Evolutionary conservation across 1,140 invertebrate species (phyloP).

Genomic region (Drosophila kikkawai): DNA sequence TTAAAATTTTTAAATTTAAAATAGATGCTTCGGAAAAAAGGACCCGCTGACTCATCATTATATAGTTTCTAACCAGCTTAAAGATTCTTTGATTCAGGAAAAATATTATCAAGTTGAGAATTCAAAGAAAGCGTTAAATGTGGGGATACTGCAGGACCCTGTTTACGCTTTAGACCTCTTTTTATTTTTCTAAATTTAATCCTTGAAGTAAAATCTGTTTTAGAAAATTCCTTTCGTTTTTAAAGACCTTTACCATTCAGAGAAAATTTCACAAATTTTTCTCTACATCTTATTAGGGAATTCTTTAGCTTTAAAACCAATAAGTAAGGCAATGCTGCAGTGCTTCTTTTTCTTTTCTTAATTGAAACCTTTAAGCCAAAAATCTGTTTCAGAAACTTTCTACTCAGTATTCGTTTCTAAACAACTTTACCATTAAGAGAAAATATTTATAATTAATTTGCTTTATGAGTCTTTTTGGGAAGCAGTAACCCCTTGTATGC

Average conservation of each 20-base stretch:
- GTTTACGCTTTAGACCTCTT: fast-evolving
- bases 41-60: background rate
- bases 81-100: background rate
- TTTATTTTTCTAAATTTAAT: too few species aligned
- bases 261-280: background rate
- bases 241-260: background rate
- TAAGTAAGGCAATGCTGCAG: background rate
- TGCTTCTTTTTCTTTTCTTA: background rate
- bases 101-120: background rate
- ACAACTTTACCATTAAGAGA: background rate
- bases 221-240: fast-evolving
- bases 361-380: background rate
- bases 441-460: too few species aligned
- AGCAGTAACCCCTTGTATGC: background rate
- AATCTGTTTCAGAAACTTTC: background rate
- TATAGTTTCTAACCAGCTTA: background rate
- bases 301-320: background rate
- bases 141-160: too few species aligned
- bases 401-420: background rate
- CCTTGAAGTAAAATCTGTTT: background rate
- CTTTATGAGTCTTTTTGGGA: too few species aligned
- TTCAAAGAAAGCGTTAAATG: background rate
- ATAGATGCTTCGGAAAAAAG: background rate
- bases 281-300: background rate
- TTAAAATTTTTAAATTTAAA: background rate